These are phyloP conservation scores for Neolamprologus hecqui DNA, from an alignment of 2,113 vertebrate species.

Conservation along the genomic window DNA sequence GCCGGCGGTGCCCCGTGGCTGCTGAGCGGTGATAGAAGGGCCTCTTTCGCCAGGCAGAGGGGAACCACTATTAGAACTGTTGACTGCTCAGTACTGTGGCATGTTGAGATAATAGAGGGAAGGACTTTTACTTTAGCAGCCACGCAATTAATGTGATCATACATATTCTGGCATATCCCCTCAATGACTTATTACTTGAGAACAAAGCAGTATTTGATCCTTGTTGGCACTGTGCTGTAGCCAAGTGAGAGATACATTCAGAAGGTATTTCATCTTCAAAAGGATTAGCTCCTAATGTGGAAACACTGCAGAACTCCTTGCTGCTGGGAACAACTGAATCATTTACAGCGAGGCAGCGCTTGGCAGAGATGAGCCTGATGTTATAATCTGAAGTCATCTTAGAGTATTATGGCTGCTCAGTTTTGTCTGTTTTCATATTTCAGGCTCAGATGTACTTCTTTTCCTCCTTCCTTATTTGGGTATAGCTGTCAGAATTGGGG, in stretches of 20 bases:
- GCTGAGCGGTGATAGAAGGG: constrained; percentile 11
- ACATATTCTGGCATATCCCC: constrained; percentile 2
- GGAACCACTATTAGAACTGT: constrained; percentile 19
- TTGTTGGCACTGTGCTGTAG: constrained; percentile 22
- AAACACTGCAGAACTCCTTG: neutral
- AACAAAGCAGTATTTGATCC: constrained; percentile 41
- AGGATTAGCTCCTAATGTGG: constrained; percentile 31
- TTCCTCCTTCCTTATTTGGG: neutral
- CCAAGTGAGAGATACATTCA: constrained; percentile 22
- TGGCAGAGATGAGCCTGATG: neutral
- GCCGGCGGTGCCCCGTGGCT: neutral
- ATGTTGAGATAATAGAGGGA: constrained; percentile 27
- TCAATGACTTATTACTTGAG: constrained; percentile 18
- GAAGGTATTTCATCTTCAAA: constrained; percentile 32
- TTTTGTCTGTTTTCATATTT: neutral
- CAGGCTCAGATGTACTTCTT: neutral
- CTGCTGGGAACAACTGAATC: constrained; percentile 13
- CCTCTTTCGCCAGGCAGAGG: neutral
- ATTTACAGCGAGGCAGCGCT: neutral
- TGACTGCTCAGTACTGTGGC: constrained; percentile 11
- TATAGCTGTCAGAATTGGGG: neutral
- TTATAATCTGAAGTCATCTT: neutral
- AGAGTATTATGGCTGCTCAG: neutral
- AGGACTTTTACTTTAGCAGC: constrained; percentile 27
- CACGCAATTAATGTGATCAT: constrained; percentile 39